Evolutionary conservation across 1,140 invertebrate species (phyloP).

Genomic region (Agraylea sexmaculata): DNA sequence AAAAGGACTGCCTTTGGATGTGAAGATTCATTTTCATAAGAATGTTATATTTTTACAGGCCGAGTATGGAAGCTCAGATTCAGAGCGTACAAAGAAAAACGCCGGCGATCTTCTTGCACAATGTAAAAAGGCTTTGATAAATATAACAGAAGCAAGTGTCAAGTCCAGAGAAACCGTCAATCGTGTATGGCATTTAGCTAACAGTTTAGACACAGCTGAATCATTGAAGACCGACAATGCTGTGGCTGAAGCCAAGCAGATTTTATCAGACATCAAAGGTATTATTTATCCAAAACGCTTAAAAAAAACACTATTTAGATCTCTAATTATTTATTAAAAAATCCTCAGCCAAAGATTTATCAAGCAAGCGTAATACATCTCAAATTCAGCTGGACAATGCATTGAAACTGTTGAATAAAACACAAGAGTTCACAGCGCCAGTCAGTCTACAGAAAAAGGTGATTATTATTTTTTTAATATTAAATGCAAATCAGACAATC

Average conservation of each 20-base stretch:
- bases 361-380: constrained; percentile 37
- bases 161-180: constrained; percentile 46
- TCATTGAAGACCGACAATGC: constrained; percentile 68
- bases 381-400: constrained; percentile 47
- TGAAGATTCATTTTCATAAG: neutral
- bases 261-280: constrained; percentile 53
- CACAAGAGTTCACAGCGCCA: constrained; percentile 52
- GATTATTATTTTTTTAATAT: constrained; percentile 10
- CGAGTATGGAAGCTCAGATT: constrained; percentile 38
- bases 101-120: constrained; percentile 43
- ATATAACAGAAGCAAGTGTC: constrained; percentile 39
- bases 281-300: constrained; percentile 43
- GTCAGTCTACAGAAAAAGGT: constrained; percentile 46
- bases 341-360: constrained; percentile 32
- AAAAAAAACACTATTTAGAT: too few relatives aligned
- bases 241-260: constrained; percentile 56
- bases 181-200: constrained; percentile 53
- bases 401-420: constrained; percentile 50
- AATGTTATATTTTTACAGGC: constrained; percentile 24
- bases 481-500: too few relatives aligned
- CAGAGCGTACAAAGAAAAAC: constrained; percentile 38
- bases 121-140: constrained; percentile 41
- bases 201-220: constrained; percentile 50
- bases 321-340: constrained; percentile 16
- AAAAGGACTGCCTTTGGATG: too few relatives aligned